Evolutionary conservation across 1,140 invertebrate species (phyloP).

Genomic region (Micrasema minimum): DNA sequence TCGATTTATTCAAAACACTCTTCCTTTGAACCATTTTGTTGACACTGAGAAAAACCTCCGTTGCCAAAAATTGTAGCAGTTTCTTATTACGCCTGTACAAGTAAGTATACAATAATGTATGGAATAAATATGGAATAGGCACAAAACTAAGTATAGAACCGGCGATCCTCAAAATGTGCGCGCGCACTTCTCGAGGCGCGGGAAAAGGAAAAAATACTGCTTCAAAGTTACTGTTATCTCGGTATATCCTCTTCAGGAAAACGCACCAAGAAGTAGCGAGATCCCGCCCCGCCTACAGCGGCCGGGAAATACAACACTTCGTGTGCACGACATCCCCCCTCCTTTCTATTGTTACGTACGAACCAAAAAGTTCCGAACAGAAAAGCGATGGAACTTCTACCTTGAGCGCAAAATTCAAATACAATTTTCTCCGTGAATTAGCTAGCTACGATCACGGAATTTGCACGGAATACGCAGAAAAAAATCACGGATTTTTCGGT

Average conservation of each 20-base stretch:
- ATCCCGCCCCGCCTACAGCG: slow-evolving; percentile 51
- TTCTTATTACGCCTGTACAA: too few relatives aligned
- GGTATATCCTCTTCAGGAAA: slow-evolving; percentile 68
- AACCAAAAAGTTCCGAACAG: slow-evolving; percentile 62
- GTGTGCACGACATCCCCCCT: slow-evolving; percentile 64
- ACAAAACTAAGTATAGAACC: neutral
- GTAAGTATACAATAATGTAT: too few relatives aligned
- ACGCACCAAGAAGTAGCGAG: slow-evolving; percentile 61
- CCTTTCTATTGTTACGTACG: slow-evolving; percentile 67
- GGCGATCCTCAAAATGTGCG: slow-evolving; percentile 5
- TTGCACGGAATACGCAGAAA: slow-evolving; percentile 52
- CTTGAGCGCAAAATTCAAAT: slow-evolving; percentile 59
- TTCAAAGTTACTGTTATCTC: slow-evolving; percentile 68
- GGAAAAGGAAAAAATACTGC: slow-evolving; percentile 51
- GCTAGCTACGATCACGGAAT: neutral
- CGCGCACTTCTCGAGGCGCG: slow-evolving; percentile 38
- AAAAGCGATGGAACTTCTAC: slow-evolving; percentile 57
- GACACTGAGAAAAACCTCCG: too few relatives aligned
- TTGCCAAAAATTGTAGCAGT: too few relatives aligned
- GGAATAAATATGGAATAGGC: too few relatives aligned
- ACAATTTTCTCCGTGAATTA: slow-evolving; percentile 51
- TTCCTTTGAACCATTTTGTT: too few relatives aligned
- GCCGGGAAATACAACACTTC: slow-evolving; percentile 56
- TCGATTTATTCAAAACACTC: too few relatives aligned
- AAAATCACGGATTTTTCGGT: slow-evolving; percentile 64